Base-by-base conservation (phyloP, 1,140 invertebrate genomes). In the Brachionus sp. region DNA sequence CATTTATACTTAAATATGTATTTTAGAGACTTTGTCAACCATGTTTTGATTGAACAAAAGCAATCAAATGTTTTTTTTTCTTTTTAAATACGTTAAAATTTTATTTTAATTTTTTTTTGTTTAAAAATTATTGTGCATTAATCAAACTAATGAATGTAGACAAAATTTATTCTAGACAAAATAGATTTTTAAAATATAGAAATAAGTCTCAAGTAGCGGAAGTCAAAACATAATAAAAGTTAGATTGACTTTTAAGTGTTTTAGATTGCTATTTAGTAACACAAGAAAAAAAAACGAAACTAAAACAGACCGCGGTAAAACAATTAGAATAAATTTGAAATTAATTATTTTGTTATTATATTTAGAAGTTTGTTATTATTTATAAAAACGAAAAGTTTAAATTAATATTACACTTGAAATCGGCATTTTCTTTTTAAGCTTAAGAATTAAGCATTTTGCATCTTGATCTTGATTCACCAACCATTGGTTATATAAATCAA, bases 401-500 rank as follows among this genome's bases (percentile, higher is more conserved):
- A 70, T 39, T 39, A 39, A 39, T 39, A 70, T 70, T 70, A 70
- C 37, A 70, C 66, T 70, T 70, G 37, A 42, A 70, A 23, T 70
- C 66, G 66, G 66, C 66, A 16, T 70, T 70, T 12, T 19, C 37
- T 70, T 39, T 70, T 37, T n/a, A 23, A 37, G 13, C 33, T 37
- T 3, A 16, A 57, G 23, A 16, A n/a, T 16, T 7, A 23, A 39
- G 66, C 33, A 19, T 70, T 19, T 70, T 70, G 25, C 7, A 33
- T 68, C 5, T 9, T 9, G 13, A 68, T 68, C 44, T 13, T 50
- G 13, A 33, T 70, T 39, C 16, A 29, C 29, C 29, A 42, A n/a
- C 64, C 64, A 68, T 39, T 39, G 66, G 66, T 70, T 70, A 70
- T 70, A 70, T 70, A 70, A 70, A 70, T 70, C 66, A 70, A 70